Evolutionary conservation across 2,113 vertebrate species (phyloP).

Genomic region (Alligator sinensis): DNA sequence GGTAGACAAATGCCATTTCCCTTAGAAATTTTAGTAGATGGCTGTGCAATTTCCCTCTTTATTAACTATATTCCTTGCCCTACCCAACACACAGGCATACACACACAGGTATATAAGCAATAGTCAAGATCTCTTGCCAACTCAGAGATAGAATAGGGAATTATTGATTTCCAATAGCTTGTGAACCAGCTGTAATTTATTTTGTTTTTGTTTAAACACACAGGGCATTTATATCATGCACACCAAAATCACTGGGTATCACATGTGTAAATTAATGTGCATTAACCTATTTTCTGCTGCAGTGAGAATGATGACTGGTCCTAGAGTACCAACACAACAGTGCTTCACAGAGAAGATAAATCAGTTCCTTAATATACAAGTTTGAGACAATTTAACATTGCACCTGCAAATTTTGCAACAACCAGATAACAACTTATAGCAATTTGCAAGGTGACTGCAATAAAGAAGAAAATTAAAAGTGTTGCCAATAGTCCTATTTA

Average conservation of each 20-base stretch:
- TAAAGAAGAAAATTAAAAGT: neutral
- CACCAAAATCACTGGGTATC: neutral
- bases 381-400: neutral
- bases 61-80: neutral
- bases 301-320: neutral
- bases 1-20: neutral
- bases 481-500: neutral
- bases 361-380: neutral
- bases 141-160: neutral
- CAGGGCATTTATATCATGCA: neutral
- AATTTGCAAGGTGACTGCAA: neutral
- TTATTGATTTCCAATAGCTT: conserved; percentile 11
- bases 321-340: neutral
- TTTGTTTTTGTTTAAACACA: neutral
- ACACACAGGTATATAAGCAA: neutral
- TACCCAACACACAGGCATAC: neutral
- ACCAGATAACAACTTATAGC: neutral
- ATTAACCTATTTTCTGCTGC: neutral
- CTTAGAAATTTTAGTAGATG: neutral
- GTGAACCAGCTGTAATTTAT: neutral
- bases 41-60: neutral
- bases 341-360: neutral
- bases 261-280: neutral
- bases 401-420: neutral
- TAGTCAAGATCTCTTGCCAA: neutral